phyloP scores from a whole-genome alignment of 2,797 vertebrate genomes.

The Falco naumanni region DNA sequence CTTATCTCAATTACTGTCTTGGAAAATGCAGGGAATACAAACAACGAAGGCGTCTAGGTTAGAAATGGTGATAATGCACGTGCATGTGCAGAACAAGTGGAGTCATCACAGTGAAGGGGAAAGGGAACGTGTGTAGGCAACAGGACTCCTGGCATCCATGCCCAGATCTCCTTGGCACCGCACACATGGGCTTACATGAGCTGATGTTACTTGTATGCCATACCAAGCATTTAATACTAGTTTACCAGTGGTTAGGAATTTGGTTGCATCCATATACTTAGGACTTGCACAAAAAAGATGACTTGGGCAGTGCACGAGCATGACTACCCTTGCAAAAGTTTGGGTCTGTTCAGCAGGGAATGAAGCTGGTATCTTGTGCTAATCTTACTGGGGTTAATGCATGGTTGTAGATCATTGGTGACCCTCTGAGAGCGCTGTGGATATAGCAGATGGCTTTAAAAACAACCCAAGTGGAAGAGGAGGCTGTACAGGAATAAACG shows the following conservation, averaged over 20 bases:
- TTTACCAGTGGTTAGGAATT: neutral
- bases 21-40: neutral
- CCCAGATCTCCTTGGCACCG: neutral
- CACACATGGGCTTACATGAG: fast-evolving
- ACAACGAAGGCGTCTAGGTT: neutral
- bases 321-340: neutral
- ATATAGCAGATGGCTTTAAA: neutral
- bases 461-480: neutral
- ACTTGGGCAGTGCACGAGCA: fast-evolving
- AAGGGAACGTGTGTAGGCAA: fast-evolving
- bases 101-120: neutral
- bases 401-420: fast-evolving
- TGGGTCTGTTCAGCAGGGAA: neutral
- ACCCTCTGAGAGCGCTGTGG: neutral
- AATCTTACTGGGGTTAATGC: neutral
- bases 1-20: neutral
- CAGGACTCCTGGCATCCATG: neutral
- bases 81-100: fast-evolving
- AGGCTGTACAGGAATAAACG: neutral
- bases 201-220: neutral
- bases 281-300: neutral
- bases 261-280: neutral
- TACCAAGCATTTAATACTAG: neutral
- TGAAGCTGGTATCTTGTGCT: neutral
- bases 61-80: neutral